phyloP scores from a whole-genome alignment of 2,888 invertebrate genomes.

The Drosophila anomalata region DNA sequence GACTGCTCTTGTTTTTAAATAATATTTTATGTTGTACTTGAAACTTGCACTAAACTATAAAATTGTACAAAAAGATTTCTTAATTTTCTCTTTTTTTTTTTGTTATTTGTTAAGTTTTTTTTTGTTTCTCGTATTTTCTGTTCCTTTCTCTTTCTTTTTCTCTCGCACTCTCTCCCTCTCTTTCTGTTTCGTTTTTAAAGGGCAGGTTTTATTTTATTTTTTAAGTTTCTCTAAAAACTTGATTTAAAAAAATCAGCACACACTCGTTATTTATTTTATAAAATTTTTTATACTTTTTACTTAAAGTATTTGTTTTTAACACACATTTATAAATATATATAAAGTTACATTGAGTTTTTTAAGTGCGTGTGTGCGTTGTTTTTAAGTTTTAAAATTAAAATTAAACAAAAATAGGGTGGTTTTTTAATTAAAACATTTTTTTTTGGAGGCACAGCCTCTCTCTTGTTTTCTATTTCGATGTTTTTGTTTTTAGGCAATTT shows the following conservation, averaged over 20 bases:
- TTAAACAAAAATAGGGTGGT: conserved; percentile 22
- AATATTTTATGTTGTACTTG: conserved; percentile 49
- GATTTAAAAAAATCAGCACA: conserved; percentile 19
- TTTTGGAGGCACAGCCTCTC: conserved; percentile 72
- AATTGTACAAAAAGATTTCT: conserved; percentile 49
- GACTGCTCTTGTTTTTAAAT: conserved; percentile 27
- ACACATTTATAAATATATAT: conserved; percentile 24
- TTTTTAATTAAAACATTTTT: conserved; percentile 31
- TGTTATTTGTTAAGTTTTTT: conserved; percentile 24
- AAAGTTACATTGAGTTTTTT: conserved; percentile 29
- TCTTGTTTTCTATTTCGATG: conserved; percentile 4
- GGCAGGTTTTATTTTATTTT: conserved; percentile 1
- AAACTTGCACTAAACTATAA: conserved; percentile 52
- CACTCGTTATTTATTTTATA: conserved; percentile 5
- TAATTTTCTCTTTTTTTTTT: conserved; percentile 22
- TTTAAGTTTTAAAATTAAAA: conserved; percentile 10
- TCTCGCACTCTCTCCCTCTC: conserved; percentile 1
- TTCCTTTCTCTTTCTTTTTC: conserved; percentile 1
- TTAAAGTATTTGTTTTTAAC: conserved; percentile 10
- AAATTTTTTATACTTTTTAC: conserved; percentile 3
- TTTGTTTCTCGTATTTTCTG: background rate
- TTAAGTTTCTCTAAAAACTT: background rate
- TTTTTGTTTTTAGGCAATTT: background rate
- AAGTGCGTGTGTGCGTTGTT: conserved; percentile 19
- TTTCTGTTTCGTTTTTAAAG: background rate